A percentile compares a stretch with the other conserved stretches of the same genome.
Conservation (phyloP, 2,888 invertebrate genomes). For the Cantharis flavilabris region DNA sequence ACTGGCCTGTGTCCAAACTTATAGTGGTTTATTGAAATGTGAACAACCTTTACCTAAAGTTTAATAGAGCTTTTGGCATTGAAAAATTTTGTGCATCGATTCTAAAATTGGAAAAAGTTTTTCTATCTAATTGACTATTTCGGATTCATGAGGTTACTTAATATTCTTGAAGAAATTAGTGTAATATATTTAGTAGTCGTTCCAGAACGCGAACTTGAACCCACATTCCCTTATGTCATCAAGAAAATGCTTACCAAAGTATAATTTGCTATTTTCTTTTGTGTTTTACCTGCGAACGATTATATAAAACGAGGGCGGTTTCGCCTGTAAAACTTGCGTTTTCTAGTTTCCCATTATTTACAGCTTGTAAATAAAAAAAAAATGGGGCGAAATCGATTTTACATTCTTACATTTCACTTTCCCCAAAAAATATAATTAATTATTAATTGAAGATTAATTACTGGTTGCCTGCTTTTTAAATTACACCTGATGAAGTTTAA, state of each 20-base stretch:
- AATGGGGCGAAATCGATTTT: not conserved
- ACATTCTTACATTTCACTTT: not conserved
- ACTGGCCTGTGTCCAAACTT: slow-evolving; percentile 2
- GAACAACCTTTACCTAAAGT: slow-evolving; percentile 2
- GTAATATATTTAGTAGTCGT: slow-evolving; percentile 42
- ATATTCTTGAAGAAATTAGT: slow-evolving; percentile 31
- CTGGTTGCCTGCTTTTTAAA: not conserved
- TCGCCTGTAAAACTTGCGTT: not conserved
- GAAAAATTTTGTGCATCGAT: not conserved
- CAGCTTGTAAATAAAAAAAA: not conserved
- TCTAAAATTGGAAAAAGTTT: not conserved
- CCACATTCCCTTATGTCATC: slow-evolving; percentile 44
- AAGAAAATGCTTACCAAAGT: slow-evolving; percentile 34
- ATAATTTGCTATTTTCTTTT: slow-evolving; percentile 30
- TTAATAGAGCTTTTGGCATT: slow-evolving; percentile 2
- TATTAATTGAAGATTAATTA: not conserved
- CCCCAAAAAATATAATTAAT: not conserved
- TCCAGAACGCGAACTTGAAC: slow-evolving; percentile 38
- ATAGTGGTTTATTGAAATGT: slow-evolving; percentile 1
- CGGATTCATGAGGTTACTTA: slow-evolving; percentile 13
- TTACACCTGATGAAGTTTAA: not conserved
- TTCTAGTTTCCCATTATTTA: not conserved
- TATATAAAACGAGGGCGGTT: not conserved
- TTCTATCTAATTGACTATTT: slow-evolving; percentile 11
- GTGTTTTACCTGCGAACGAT: slow-evolving; percentile 36